phyloP scores from a whole-genome alignment of 2,888 invertebrate species.

The Cataglyphis rosenhaueri region DNA sequence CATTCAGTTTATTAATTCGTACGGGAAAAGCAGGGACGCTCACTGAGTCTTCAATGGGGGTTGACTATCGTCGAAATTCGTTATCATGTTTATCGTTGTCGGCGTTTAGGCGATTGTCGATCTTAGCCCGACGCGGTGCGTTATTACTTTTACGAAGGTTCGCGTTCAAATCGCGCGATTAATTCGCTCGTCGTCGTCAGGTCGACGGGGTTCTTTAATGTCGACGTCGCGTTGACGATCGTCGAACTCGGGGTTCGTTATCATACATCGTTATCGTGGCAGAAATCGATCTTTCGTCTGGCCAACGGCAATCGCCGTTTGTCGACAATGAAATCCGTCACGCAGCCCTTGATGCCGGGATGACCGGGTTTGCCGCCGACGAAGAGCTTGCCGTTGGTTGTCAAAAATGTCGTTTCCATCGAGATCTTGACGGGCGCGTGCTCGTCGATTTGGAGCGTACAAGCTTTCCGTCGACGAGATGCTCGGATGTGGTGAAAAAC shows the following conservation, averaged over 20 bases:
- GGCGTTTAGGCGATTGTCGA: slow-evolving; percentile 25
- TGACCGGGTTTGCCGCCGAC: slow-evolving; percentile 84
- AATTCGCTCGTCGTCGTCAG: slow-evolving; percentile 63
- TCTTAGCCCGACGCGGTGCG: slow-evolving; percentile 16
- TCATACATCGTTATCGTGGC: slow-evolving; percentile 85
- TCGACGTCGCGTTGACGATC: slow-evolving; percentile 65
- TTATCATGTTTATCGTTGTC: slow-evolving; percentile 15
- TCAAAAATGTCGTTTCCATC: slow-evolving; percentile 79
- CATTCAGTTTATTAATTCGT: slow-evolving; percentile 20
- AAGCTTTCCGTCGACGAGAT: slow-evolving; percentile 79
- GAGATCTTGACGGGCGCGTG: slow-evolving; percentile 76
- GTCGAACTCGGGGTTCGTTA: slow-evolving; percentile 73
- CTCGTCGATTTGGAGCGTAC: slow-evolving; percentile 82
- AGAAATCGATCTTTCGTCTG: slow-evolving; percentile 83
- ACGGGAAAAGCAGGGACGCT: slow-evolving; percentile 7
- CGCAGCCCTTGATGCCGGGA: slow-evolving; percentile 82
- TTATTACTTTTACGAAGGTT: background rate
- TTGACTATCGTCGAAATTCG: slow-evolving; percentile 19
- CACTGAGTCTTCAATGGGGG: background rate
- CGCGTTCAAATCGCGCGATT: slow-evolving; percentile 56
- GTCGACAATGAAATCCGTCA: slow-evolving; percentile 83
- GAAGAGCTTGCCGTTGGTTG: slow-evolving; percentile 84
- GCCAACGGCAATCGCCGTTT: slow-evolving; percentile 81
- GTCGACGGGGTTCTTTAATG: slow-evolving; percentile 57
- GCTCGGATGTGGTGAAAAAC: slow-evolving; percentile 83